Evolutionary conservation across 2,113 vertebrate species (phyloP).

Genomic region (Cichladusa arquata): DNA sequence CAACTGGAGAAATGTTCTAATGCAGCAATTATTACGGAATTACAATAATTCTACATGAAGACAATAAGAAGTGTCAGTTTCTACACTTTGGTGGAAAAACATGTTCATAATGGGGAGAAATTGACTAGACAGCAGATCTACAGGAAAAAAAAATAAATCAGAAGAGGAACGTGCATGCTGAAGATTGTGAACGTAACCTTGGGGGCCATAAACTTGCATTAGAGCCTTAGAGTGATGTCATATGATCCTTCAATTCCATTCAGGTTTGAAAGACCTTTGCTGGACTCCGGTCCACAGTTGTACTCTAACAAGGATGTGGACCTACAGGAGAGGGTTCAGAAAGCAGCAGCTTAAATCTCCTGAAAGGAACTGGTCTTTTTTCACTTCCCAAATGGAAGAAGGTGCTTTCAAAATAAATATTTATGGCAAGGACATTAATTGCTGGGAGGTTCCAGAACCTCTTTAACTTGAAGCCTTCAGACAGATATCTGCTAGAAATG

Average conservation of each 20-base stretch:
- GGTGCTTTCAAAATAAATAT: background rate
- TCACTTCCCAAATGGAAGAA: background rate
- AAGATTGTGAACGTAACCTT: background rate
- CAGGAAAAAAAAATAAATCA: accelerated
- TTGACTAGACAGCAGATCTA: background rate
- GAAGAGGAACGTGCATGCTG: background rate
- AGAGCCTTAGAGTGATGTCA: background rate
- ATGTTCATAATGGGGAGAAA: background rate
- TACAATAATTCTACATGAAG: background rate
- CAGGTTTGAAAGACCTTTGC: background rate
- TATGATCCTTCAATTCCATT: background rate
- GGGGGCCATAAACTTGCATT: background rate
- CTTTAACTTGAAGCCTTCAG: background rate
- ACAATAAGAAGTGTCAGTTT: background rate
- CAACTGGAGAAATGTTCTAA: background rate
- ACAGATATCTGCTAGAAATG: background rate
- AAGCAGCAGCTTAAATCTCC: background rate
- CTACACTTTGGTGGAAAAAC: background rate
- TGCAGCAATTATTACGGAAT: background rate
- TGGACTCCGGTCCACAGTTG: background rate
- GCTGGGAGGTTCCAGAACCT: background rate
- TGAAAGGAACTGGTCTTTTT: background rate
- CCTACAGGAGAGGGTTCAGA: background rate
- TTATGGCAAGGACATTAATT: background rate
- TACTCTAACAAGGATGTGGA: background rate